These are phyloP conservation scores for Phodopus roborovskii DNA, from an alignment of 2,113 vertebrate species.

Conservation along the genomic window DNA sequence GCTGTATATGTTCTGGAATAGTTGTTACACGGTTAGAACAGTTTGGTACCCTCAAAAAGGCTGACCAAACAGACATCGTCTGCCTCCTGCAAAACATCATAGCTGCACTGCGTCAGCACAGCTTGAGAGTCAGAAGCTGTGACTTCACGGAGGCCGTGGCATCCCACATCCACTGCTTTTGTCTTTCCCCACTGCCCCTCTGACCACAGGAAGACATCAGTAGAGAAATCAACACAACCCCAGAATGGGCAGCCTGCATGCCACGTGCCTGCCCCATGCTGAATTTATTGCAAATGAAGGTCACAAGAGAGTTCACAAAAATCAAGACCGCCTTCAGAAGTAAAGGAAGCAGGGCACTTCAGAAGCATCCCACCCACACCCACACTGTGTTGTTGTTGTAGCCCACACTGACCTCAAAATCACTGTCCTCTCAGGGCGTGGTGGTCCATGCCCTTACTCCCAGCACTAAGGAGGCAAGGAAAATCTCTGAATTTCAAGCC, in stretches of 20 bases:
- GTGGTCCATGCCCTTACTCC: background rate
- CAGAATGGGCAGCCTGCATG: background rate
- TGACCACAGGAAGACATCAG: background rate
- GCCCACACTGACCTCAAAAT: background rate
- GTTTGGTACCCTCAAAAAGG: background rate
- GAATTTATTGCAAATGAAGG: background rate
- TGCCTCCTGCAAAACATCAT: background rate
- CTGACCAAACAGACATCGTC: background rate
- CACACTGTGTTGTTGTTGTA: background rate
- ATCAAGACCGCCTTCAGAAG: background rate
- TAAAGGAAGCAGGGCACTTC: background rate
- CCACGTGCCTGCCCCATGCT: rapidly evolving
- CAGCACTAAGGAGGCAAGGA: background rate
- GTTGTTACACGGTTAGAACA: background rate
- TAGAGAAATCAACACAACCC: background rate
- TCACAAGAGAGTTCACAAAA: background rate
- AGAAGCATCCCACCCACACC: background rate
- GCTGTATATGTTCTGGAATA: background rate
- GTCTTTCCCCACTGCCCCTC: background rate
- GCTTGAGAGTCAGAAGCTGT: background rate
- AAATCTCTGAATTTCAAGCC: background rate
- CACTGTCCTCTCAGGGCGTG: background rate
- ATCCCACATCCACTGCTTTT: background rate
- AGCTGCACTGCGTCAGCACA: background rate
- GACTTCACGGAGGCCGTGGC: background rate